Base-by-base conservation (phyloP, 1,140 invertebrate species). In the Brachystomella parvula region DNA sequence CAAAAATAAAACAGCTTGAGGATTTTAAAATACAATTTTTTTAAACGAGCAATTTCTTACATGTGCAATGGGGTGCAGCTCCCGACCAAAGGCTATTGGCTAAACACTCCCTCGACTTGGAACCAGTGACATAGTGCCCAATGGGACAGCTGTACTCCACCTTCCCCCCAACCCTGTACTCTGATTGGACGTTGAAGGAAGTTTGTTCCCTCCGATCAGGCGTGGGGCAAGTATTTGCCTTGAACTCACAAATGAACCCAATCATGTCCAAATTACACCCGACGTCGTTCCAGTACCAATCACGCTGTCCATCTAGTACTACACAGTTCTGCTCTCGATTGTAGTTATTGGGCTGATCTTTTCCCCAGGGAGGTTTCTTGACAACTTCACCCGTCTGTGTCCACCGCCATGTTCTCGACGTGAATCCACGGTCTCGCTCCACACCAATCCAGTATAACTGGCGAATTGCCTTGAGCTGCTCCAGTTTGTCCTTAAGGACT, bases 271-370 rank as follows among this genome's bases (percentile, higher is more conserved):
- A 82, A 77, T 93, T 92, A 76, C 92, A 96, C 26, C 90, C 91
- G 29, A 96, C 91, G 79, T 96, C 92, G 77, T 96, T 96, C 92
- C 92, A 96, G 0, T 88, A 79, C 92, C 92, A 95, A 47, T 86
- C 85, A 61, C 89, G 82, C 0, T 89, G 90, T 2, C 92, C 91
- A 74, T 96, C 92, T 63, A 95, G 79, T 6, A 94, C 90, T 2
- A 89, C 90, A 77, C 92, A 95, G 77, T 95, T 94, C 77, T 96
- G 92, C 75, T 95, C 90, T 0, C 91, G 90, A 74, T 94, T 95
- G 78, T 95, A 95, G 75, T 95, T 96, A 75, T 95, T 95, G 0
- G 92, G 92, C 75, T 96, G 92, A 74, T 94, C 91, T 75, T 90
- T 89, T 35, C 90, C 92, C 92, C 92, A 95, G 0, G 87, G 82